A percentile compares a stretch with the other conserved stretches of the same genome.
phyloP scores from a whole-genome alignment of 2,888 invertebrate genomes.

The Dolichomitus sp. region DNA sequence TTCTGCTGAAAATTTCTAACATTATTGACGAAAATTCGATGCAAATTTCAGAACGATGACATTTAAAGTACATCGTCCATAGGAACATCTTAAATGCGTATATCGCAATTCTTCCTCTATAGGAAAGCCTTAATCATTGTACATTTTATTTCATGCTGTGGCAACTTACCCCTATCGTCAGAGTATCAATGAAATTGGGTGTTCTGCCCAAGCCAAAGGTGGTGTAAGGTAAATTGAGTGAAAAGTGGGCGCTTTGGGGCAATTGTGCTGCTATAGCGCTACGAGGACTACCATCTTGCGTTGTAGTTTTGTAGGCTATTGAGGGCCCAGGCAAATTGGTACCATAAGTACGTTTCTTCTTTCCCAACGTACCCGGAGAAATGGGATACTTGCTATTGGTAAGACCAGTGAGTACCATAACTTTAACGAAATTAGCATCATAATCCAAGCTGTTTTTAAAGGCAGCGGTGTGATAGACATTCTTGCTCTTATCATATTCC shows the following conservation, averaged over 20 bases:
- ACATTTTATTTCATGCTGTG: background rate
- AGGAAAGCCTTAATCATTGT: background rate
- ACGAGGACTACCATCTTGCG: constrained; percentile 94
- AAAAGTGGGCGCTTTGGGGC: constrained; percentile 96
- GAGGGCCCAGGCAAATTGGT: constrained; percentile 97
- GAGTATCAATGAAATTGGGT: constrained; percentile 98
- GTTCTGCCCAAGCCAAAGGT: constrained; percentile 99
- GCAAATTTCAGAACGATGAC: no score
- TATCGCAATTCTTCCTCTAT: background rate
- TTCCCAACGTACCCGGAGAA: constrained; percentile 91
- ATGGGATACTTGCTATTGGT: constrained; percentile 91
- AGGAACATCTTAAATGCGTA: background rate
- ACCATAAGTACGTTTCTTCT: constrained; percentile 93
- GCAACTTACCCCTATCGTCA: constrained; percentile 91
- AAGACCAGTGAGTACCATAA: constrained; percentile 96
- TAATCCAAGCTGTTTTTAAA: constrained; percentile 96
- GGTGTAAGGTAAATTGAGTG: constrained; percentile 97
- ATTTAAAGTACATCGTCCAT: no score
- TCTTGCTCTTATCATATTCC: constrained; percentile 86
- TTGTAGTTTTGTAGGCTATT: constrained; percentile 94
- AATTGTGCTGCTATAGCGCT: constrained; percentile 95
- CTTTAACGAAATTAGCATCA: constrained; percentile 98
- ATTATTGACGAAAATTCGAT: no score
- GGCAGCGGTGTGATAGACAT: constrained; percentile 90
- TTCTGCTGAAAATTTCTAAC: no score